Conservation (phyloP, 2,797 vertebrate species). For the Strix occidentalis region DNA sequence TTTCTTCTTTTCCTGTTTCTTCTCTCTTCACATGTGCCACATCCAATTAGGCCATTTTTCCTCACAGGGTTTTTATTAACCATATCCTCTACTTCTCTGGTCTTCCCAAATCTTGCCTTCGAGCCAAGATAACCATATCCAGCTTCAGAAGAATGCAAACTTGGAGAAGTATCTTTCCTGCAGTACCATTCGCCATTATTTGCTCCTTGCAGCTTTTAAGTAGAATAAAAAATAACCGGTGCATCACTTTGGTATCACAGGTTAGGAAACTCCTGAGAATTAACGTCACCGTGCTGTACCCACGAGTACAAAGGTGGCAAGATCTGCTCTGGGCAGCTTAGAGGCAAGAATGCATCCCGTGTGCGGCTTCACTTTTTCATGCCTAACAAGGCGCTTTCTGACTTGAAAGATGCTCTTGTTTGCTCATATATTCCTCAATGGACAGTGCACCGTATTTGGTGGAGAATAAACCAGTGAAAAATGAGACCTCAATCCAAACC, state of each 20-base stretch:
- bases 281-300: rapidly evolving
- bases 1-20: background rate
- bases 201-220: background rate
- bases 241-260: background rate
- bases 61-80: slow-evolving; percentile 63
- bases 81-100: slow-evolving; percentile 24
- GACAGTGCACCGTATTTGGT: rapidly evolving
- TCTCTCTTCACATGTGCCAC: slow-evolving; percentile 41
- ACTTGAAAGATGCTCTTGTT: background rate
- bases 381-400: background rate
- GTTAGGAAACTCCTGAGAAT: background rate
- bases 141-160: background rate
- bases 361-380: background rate
- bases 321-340: background rate
- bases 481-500: background rate
- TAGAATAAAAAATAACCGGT: background rate
- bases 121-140: background rate
- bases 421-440: rapidly evolving
- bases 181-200: background rate
- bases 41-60: background rate
- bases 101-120: slow-evolving; percentile 6
- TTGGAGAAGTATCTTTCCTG: background rate
- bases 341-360: rapidly evolving
- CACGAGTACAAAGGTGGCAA: background rate
- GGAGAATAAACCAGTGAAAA: background rate